Evolutionary conservation across 1,140 invertebrate genomes (phyloP), one percentile per base, ranked within the genome.

Genomic region (Drosophila bipectinata): DNA sequence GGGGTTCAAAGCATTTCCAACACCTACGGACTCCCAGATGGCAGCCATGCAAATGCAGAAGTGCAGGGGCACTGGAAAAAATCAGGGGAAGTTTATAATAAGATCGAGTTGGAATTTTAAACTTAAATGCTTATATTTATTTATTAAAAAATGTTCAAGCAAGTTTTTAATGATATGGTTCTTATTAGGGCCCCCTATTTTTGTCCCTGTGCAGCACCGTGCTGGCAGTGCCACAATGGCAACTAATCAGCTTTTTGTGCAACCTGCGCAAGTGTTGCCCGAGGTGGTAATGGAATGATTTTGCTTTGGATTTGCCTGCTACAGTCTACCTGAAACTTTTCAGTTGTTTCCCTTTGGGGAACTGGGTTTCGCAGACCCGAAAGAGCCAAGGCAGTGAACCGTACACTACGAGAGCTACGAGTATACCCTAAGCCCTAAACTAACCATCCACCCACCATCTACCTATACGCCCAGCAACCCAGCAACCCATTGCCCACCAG

Each of bases 211-310:
- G 44, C 18, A 47, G 7, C 18, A 21, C 18, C 7, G 6, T 26
- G 41, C 18, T 21, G 24, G 28, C 37, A 44, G 51, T 28, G 52
- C 44, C 57, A 71, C 79, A 73, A 77, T 69, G 54, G 73, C 64
- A 81, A 87, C 82, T 87, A 85, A 85, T 85, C 83, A 85, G 81
- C 74, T 77, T 87, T 85, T 77, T 74, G 72, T 63, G 66, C 62
- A 75, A 72, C 75, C 79, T 57, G 57, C 71, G 56, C 62, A 61
- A 39, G 52, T 26, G 44, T 63, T 15, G 41, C 64, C 64, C 52
- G 49, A 75, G 82, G 74, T 81, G 81, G 68, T 81, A 87, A 85
- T 87, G 74, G 67, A 69, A 69, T 80, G 68, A 85, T 73, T 77
- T 76, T 71, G 39, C 55, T 79, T 15, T 60, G 64, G 56, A 56